Evolutionary conservation across 2,797 vertebrate genomes (phyloP), one percentile per base, ranked within the genome.

Genomic region (Adrianichthys oophorus): DNA sequence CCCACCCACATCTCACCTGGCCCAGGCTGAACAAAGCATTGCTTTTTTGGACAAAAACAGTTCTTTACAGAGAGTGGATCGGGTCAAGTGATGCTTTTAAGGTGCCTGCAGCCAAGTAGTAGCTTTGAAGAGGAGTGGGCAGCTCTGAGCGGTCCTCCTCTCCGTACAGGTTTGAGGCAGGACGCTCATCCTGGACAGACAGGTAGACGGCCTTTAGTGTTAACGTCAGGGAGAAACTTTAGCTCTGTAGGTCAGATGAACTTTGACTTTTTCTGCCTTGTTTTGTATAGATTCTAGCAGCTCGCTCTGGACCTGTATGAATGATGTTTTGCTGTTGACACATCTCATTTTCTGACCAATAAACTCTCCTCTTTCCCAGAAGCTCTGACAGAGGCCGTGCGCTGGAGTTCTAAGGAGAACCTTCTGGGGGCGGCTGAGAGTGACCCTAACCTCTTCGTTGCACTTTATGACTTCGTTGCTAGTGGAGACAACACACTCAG

Each of bases 321-420:
- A 21, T 3, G 4, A 46, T 47, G 16, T 7, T 23, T 42, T 53
- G 41, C 53, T 59, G 13, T 50, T 42, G 19, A 21, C 2, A 3
- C 19, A 21, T 68, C 40, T 18, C 14, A 54, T 24, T 79, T 51
- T 14, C 26, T 68, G 5, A 62, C 52, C 29, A 14, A 47, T 41
- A 1, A 29, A 12, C 47, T 53, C 29, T 57, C 18, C 23, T 59
- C 43, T 59, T 52, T 80, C 49, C 75, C 90, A 98, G 97, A 99
- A 92, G 96, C 96, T 78, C 91, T 99, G 88, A 96, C 94, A 0
- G 98, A 99, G 87, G 98, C 97, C 32, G 97, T 98, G 86, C 93
- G 98, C 76, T 99, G 98, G 98, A 99, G 97, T 89, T 99, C 98
- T 64, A 99, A 99, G 90, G 98, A 99, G 89, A 99, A 98, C 87